Conservation (phyloP, 2,113 vertebrate species). For the Loxodonta africana region DNA sequence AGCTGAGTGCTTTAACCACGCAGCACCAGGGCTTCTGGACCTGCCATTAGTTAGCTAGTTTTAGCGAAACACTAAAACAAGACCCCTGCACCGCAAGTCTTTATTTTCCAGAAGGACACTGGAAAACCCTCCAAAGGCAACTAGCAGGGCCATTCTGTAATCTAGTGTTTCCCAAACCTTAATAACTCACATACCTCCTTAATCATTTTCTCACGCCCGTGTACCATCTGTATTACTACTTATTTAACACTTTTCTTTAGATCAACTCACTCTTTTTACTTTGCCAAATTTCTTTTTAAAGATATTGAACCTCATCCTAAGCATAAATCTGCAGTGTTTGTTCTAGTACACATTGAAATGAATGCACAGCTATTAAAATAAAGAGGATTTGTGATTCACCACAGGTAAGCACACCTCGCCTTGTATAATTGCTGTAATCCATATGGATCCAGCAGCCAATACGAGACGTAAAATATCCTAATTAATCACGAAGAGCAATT, state of each 20-base stretch:
- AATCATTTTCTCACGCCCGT: neutral
- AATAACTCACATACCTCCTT: neutral
- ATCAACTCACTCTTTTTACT: neutral
- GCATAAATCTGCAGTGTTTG: neutral
- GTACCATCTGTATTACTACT: neutral
- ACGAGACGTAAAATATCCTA: constrained; percentile 1
- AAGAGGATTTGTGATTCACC: neutral
- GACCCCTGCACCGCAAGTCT: neutral
- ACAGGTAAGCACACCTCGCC: neutral
- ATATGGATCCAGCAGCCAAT: neutral
- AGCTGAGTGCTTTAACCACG: neutral
- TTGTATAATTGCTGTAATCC: neutral
- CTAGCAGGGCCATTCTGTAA: no score
- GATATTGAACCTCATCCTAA: neutral
- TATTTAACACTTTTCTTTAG: neutral
- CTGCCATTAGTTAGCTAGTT: no score
- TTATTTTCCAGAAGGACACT: neutral
- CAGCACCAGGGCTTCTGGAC: neutral
- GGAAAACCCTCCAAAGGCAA: neutral
- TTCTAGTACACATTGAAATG: neutral
- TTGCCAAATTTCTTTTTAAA: constrained; percentile 2
- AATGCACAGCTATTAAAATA: neutral
- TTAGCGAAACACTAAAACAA: neutral
- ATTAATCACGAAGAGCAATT: constrained; percentile 47
- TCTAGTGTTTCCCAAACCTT: neutral